Base-by-base conservation (phyloP, 1,140 invertebrate species). In the Drepana arcuata region DNA sequence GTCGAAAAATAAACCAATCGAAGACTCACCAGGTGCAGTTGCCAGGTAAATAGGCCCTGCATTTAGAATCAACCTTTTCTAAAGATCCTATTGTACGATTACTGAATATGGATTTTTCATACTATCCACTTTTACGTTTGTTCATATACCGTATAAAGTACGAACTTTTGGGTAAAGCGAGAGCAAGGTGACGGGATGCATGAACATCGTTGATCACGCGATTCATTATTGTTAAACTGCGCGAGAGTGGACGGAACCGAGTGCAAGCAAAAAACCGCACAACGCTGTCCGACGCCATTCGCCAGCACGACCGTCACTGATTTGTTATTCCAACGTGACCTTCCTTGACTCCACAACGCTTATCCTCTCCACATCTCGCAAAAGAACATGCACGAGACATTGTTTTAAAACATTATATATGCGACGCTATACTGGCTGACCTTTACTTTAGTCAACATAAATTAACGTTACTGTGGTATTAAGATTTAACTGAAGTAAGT, bases 321-420 rank as follows among this genome's bases (percentile, higher is more conserved):
- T 68, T 62, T 68, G 58, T 60, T 56, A 68, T 68, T 65, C 61
- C 44, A 50, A 53, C 37, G 36, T 62, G 61, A 68, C 61, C 61
- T 65, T 68, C 58, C 53, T 65, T 64, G 60, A 64, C 54, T 68
- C 48, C 44, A 43, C n/a, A 41, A 34, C 44, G 45, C 28, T 58
- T 49, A 53, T 55, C 54, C 46, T 42, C 27, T 24, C 29, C 35
- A 23, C 11, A 11, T 34, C 25, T 27, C 13, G 26, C 41, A 39
- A 44, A n/a, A n/a, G n/a, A 44, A 35, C 26, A 16, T 28, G 12
- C 27, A 29, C 36, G 16, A 24, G 14, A 36, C 37, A 48, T 49
- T 50, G 35, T 48, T 41, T 36, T 37, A 48, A 39, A 36, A 42
- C 25, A 40, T 33, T 26, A 42, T 28, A 30, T 21, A 21, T 9